phyloP scores from a whole-genome alignment of 2,797 vertebrate species.

The Triplophysa bombifrons region DNA sequence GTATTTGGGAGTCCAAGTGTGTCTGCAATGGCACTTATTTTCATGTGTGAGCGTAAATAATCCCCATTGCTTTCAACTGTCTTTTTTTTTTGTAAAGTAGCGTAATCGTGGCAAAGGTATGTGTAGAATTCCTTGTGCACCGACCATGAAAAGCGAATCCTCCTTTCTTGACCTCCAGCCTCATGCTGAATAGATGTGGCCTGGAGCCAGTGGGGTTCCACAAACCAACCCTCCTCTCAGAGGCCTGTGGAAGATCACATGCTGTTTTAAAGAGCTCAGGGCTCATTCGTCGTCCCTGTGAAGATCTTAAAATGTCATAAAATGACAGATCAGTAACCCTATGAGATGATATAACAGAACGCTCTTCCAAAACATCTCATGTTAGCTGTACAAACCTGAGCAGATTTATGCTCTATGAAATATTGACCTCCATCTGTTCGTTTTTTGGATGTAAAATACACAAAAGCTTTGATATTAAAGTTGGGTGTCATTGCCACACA shows the following conservation, averaged over 20 bases:
- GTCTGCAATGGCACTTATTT: neutral
- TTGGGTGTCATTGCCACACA: neutral
- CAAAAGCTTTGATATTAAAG: neutral
- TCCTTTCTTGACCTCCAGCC: constrained; percentile 60
- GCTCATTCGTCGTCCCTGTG: neutral
- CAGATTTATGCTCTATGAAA: constrained; percentile 2
- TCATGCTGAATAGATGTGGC: constrained; percentile 24
- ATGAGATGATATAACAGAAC: constrained; percentile 16
- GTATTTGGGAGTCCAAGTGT: neutral
- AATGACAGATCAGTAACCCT: constrained; percentile 10
- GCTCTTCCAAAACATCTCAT: neutral
- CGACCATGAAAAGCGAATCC: constrained; percentile 58
- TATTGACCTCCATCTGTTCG: neutral
- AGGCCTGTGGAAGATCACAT: constrained; percentile 31
- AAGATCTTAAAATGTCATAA: neutral
- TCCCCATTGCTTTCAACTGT: neutral
- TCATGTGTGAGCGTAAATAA: neutral
- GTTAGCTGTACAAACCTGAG: neutral
- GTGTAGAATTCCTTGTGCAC: constrained; percentile 7
- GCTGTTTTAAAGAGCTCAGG: neutral
- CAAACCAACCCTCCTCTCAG: constrained; percentile 11
- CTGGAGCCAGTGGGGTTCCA: constrained; percentile 35
- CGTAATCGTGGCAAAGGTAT: constrained; percentile 1
- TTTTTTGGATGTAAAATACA: too few species aligned
- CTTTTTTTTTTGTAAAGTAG: neutral